A percentile compares a stretch with the other conserved stretches of the same genome.
These are phyloP conservation scores for Sarcophilus harrisii DNA, from an alignment of 2,797 vertebrate genomes.

Conservation along the genomic window DNA sequence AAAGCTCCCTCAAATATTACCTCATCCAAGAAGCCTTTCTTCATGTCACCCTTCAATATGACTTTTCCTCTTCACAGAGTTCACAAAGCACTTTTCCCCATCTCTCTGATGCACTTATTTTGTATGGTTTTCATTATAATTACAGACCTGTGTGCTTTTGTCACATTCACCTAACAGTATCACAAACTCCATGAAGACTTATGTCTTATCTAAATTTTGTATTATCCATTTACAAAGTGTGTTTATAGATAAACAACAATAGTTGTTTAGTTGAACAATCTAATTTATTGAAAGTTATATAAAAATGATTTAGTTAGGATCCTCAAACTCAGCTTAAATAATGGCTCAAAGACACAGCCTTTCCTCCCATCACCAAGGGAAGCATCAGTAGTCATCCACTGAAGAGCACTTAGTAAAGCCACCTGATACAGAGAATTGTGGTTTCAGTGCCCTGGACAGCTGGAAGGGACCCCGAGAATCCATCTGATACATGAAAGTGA, in stretches of 20 bases:
- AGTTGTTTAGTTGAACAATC: not conserved
- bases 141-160: not conserved
- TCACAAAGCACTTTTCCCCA: not conserved
- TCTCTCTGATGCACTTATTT: too few relatives aligned
- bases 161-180: not conserved
- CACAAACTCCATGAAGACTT: not conserved
- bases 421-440: not conserved
- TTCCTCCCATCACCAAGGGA: not conserved
- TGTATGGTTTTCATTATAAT: not conserved
- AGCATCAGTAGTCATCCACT: not conserved
- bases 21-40: not conserved
- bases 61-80: too few relatives aligned
- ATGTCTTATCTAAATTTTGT: not conserved
- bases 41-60: too few relatives aligned
- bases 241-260: not conserved
- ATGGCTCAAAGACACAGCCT: not conserved
- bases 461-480: not conserved
- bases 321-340: not conserved
- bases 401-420: not conserved
- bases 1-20: not conserved
- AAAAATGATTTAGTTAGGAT: conserved; percentile 26
- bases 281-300: conserved; percentile 34
- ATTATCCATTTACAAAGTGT: not conserved
- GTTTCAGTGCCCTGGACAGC: not conserved
- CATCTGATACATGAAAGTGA: not conserved